Evolutionary conservation across 2,888 invertebrate genomes (phyloP).

Genomic region (Sepioteuthis lessoniana): DNA sequence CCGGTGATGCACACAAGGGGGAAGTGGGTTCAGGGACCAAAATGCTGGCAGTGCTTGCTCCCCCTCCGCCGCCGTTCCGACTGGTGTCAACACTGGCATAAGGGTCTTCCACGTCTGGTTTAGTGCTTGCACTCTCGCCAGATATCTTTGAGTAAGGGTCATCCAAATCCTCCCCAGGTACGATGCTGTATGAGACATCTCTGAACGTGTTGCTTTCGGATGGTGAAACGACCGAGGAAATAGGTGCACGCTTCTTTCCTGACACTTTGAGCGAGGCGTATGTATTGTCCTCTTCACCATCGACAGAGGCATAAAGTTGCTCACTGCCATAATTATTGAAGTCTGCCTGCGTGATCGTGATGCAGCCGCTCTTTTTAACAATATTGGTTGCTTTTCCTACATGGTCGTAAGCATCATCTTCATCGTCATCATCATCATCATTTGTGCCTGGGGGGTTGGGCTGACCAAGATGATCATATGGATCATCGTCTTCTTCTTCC

Average conservation of each 20-base stretch:
- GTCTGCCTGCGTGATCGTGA: constrained; percentile 37
- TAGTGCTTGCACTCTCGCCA: constrained; percentile 62
- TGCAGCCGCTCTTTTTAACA: constrained; percentile 39
- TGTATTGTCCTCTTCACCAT: constrained; percentile 48
- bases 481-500: not conserved
- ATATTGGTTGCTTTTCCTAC: constrained; percentile 37
- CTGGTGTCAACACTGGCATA: constrained; percentile 68
- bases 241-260: not conserved
- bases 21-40: constrained; percentile 41
- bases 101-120: constrained; percentile 67
- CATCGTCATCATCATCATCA: constrained; percentile 55
- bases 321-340: constrained; percentile 42
- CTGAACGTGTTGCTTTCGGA: not conserved
- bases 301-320: constrained; percentile 48
- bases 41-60: not conserved
- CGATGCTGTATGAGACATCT: constrained; percentile 39
- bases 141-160: constrained; percentile 56
- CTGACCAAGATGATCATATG: constrained; percentile 45
- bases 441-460: constrained; percentile 48
- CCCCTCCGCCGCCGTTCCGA: constrained; percentile 49
- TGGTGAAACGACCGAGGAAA: not conserved
- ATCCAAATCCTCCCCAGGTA: constrained; percentile 49
- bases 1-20: constrained; percentile 34
- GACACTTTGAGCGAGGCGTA: constrained; percentile 42
- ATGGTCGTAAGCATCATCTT: constrained; percentile 48